Evolutionary conservation across 2,797 vertebrate genomes (phyloP).

Genomic region (Acrossocheilus fasciatus): DNA sequence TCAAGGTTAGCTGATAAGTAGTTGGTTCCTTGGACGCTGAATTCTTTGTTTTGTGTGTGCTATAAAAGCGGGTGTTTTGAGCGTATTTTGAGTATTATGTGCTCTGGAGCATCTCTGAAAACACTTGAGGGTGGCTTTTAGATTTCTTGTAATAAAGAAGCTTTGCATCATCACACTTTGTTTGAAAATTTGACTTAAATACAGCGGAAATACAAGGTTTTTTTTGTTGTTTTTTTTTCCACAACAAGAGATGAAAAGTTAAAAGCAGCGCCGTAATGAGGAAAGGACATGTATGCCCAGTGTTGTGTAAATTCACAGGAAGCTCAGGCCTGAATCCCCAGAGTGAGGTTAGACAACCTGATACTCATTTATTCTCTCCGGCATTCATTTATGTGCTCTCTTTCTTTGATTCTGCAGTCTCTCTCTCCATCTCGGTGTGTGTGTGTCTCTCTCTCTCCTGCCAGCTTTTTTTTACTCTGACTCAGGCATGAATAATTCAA

Average conservation of each 20-base stretch:
- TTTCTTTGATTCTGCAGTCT: conserved; percentile 30
- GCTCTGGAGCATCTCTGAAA: conserved; percentile 11
- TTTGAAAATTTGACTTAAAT: neutral
- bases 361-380: conserved; percentile 44
- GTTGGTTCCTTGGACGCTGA: neutral
- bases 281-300: neutral
- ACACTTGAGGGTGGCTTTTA: neutral
- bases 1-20: neutral
- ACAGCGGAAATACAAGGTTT: neutral
- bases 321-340: conserved; percentile 36
- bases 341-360: conserved; percentile 41
- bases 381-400: conserved; percentile 30
- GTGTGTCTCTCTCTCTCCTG: conserved; percentile 36
- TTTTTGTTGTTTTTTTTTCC: too few species aligned
- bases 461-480: conserved; percentile 41
- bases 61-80: neutral
- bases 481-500: conserved; percentile 59
- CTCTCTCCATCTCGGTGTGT: conserved; percentile 19
- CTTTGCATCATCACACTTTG: conserved; percentile 28
- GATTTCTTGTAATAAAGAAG: conserved; percentile 18
- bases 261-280: conserved; percentile 12
- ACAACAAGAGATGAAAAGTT: conserved; percentile 6
- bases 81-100: neutral
- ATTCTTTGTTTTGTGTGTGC: neutral
- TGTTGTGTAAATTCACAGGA: conserved; percentile 24